Evolutionary conservation across 1,140 invertebrate genomes (phyloP).

Genomic region (Drosophila bocqueti): DNA sequence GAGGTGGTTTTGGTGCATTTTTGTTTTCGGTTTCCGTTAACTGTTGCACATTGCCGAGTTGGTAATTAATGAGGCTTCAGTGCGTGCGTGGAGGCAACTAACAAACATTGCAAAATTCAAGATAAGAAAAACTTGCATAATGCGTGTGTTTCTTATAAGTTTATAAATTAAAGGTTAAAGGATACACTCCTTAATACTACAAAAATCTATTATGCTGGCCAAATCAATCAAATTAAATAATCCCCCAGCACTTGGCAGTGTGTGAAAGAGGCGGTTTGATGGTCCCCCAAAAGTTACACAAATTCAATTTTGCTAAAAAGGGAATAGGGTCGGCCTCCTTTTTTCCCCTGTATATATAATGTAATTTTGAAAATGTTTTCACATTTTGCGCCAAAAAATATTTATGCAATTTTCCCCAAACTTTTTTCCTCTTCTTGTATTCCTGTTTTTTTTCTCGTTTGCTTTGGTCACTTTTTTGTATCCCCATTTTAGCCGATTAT

Average conservation of each 20-base stretch:
- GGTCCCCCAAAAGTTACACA: conserved; percentile 58
- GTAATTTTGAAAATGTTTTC: conserved; percentile 38
- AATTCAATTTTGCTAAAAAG: conserved; percentile 68
- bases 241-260: no score
- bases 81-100: conserved; percentile 31
- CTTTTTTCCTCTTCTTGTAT: background rate
- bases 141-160: background rate
- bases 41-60: conserved; percentile 38
- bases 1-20: conserved; percentile 31
- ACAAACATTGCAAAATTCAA: conserved; percentile 1
- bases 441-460: background rate
- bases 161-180: background rate
- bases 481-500: conserved; percentile 26
- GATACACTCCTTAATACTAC: background rate
- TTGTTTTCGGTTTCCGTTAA: conserved; percentile 50
- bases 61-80: conserved; percentile 63
- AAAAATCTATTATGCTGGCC: no score
- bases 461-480: background rate
- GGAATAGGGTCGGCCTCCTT: conserved; percentile 8
- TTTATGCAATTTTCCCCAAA: conserved; percentile 28
- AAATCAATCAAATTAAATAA: conserved; percentile 6
- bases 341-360: conserved; percentile 21
- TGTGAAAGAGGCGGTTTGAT: background rate
- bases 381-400: conserved; percentile 36
- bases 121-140: conserved; percentile 3